Base-by-base conservation (phyloP, 2,113 vertebrate species). In the Cyanoderma ruficeps region DNA sequence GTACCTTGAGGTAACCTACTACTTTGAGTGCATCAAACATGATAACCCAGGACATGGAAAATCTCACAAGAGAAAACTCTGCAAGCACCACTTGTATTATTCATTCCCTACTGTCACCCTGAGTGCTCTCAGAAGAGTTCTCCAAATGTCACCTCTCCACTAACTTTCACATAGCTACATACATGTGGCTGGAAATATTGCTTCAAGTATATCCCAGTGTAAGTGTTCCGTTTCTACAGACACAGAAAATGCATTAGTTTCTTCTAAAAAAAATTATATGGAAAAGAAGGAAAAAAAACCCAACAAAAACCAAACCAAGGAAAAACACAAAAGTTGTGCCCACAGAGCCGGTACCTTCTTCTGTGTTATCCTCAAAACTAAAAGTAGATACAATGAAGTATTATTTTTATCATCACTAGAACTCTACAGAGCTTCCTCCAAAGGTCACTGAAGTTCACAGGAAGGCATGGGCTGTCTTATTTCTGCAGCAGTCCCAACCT, bases 171-270 rank as follows among this genome's bases (percentile, higher is more conserved):
- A 74, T 71, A 89, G 44, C 69, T 71, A 61, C 74, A 50, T 72
- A 86, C 22, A 61, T 80, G 63, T 75, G 37, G 42, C 65, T 89
- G 47, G 80, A 92, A 96, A 82, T 49, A 83, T 71, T 47, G 30
- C 47, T 94, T 79, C 82, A 79, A 82, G 41, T 21, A 53, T 63
- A 92, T 79, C 84, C 77, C 86, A 94, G 22, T 20, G 33, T 86
- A 94, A 96, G 65, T 4, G 21, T 42, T 87, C 84, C 0, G 0
- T 53, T 88, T 77, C 71, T 88, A 83, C 31, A 65, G 78, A 96
- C 93, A 96, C 47, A 87, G 64, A 95, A 97, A 96, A 93, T 68
- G 56, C 93, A 96, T 95, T 96, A 92, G 90, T 81, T 95, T 90
- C 56, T 92, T 55, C 81, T 31, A 33, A 63, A 59, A 53, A 33